A percentile compares a stretch with the other conserved stretches of the same genome.
These are phyloP conservation scores for Leptinotarsa peninsularis DNA, from an alignment of 2,888 invertebrate species.

Conservation along the genomic window DNA sequence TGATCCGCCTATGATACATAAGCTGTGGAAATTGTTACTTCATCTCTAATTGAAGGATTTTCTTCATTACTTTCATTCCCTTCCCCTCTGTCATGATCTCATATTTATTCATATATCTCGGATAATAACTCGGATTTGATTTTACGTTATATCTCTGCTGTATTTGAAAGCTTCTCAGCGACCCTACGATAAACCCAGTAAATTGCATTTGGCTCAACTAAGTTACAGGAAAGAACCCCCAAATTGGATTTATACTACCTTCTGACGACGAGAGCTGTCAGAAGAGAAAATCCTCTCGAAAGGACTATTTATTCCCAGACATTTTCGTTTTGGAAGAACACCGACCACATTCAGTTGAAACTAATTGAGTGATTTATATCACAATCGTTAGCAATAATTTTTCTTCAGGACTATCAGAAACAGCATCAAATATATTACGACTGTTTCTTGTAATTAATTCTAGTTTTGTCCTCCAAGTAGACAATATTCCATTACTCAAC, in stretches of 20 bases:
- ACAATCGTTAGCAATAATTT: neutral
- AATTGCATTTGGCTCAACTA: conserved; percentile 26
- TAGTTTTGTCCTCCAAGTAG: too few species aligned
- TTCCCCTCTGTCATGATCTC: conserved; percentile 9
- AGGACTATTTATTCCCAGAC: conserved; percentile 17
- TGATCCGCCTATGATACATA: neutral
- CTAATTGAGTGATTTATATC: neutral
- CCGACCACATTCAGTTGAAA: too few species aligned
- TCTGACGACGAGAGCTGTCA: conserved; percentile 27
- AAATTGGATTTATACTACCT: conserved; percentile 30
- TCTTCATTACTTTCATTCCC: neutral
- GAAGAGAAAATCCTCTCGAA: conserved; percentile 25
- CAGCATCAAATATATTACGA: too few species aligned
- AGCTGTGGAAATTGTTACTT: neutral
- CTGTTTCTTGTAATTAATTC: too few species aligned
- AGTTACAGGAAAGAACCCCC: conserved; percentile 24
- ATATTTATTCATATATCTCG: conserved; percentile 21
- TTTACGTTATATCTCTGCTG: conserved; percentile 12
- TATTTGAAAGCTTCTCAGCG: conserved; percentile 20
- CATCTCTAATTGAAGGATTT: conserved; percentile 9
- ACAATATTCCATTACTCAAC: too few species aligned
- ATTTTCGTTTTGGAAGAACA: neutral
- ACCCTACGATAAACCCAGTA: conserved; percentile 27
- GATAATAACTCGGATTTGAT: conserved; percentile 28
- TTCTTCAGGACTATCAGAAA: too few species aligned